phyloP scores from a whole-genome alignment of 2,797 vertebrate genomes.

The Simalia tracyae region DNA sequence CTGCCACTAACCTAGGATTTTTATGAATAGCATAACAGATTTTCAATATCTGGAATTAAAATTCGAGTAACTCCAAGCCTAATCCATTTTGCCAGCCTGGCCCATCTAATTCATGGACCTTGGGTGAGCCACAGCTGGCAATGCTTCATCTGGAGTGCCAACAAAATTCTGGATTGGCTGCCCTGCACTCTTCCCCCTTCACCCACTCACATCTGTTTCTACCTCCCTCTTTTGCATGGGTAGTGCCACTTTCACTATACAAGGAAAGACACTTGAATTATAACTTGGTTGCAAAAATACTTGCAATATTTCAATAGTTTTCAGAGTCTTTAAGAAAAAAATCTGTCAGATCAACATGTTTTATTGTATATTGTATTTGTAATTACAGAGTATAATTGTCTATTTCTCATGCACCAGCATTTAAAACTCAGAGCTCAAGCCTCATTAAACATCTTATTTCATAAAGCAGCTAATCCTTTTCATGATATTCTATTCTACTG shows the following conservation, averaged over 20 bases:
- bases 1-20: background rate
- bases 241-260: background rate
- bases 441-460: constrained; percentile 62
- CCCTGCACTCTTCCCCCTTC: background rate
- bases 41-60: background rate
- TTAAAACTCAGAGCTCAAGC: constrained; percentile 47
- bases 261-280: background rate
- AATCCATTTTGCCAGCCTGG: background rate
- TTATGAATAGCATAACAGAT: background rate
- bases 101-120: background rate
- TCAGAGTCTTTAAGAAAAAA: constrained; percentile 30
- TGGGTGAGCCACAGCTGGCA: background rate
- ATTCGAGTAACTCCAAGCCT: background rate
- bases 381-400: constrained; percentile 51
- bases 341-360: constrained; percentile 37
- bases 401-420: constrained; percentile 45
- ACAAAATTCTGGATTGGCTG: background rate
- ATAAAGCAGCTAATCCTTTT: constrained; percentile 48
- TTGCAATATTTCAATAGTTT: constrained; percentile 44
- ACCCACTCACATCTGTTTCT: background rate
- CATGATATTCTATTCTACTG: constrained; percentile 52
- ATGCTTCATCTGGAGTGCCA: background rate
- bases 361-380: constrained; percentile 38
- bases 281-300: constrained; percentile 34
- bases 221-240: background rate